Base-by-base conservation (phyloP, 2,888 invertebrate species). In the Amblyjoppa proteus region DNA sequence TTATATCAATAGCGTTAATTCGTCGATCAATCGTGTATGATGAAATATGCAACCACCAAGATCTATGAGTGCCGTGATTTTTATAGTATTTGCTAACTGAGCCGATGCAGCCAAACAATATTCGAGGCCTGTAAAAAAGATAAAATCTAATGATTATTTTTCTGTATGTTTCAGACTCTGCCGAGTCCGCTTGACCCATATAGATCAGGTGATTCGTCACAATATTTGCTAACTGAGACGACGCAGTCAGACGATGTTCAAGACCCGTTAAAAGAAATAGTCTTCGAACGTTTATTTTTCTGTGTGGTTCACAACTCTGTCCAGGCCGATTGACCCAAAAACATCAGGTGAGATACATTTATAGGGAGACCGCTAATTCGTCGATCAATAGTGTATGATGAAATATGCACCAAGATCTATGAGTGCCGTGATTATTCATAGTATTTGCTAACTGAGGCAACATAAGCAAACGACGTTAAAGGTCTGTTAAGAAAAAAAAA, bases 71-170 rank as follows among this genome's bases (percentile, higher is more conserved):
- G 89, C 89, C 88, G 51, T 89, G 89, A 89, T 89, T 89, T 73
- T 84, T 20, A 73, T 53, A 82, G 88, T 90, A 90, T 90, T 89
- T 90, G 90, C 89, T 90, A 90, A 87, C 89, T 90, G 90, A 90
- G 34, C 28, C 13, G 38, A 41, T 25, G 1, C 1, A 34, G 34
- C 0, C 34, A 34, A 7, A 34, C 1, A 1, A 34, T 1, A 6
- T 34, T 7, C 1, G 6, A 34, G 7, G 6, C 5, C 34, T 1
- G 34, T 7, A 34, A 28, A 7, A 41, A 28, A 13, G 87, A 85
- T 20, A 56, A 87, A 6, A 20, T 69, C 41, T 16, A 34, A 34
- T 34, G 34, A 34, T 7, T 34, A 34, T 34, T 0, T 64, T 51
- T 81, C 20, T 64, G 16, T 83, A 68, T 53, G 2, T 83, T 83